Base-by-base conservation (phyloP, 2,888 invertebrate genomes). In the Fabriciana adippe region DNA sequence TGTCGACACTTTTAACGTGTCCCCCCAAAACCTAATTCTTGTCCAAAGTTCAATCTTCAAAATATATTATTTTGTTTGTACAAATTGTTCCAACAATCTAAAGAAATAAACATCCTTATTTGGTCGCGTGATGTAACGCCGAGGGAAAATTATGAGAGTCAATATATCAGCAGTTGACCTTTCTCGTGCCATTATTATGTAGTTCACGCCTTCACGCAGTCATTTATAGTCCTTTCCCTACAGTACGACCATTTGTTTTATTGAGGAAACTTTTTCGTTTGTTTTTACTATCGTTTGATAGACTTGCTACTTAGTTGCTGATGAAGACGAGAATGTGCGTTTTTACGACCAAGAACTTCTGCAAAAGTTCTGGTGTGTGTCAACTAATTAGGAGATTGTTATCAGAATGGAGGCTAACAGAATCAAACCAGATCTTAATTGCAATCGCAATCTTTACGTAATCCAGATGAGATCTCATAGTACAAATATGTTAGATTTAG, bases 171-270 rank as follows among this genome's bases (percentile, higher is more conserved):
- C 71, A 55, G 70, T 55, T 78, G 81, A 83, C 81, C 81, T 84
- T 79, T 78, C 73, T 70, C 72, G 74, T 77, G 72, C 69, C 79
- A 80, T 83, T 83, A 81, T 78, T 77, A 76, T 78, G 77, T 78
- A 75, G 78, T 81, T 78, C 77, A 74, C 79, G 79, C 75, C 72
- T 76, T 71, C 50, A 53, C 66, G 72, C 64, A 69, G 76, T 75
- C 78, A 75, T 74, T 79, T 74, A 79, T 80, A 76, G 77, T 78
- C 75, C 74, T 76, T 63, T 64, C 53, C 35, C 18, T 50, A 55
- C 47, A 31, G 55, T 61, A 31, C 47, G 60, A 68, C 66, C 72
- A 79, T 81, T 83, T 75, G 72, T 85, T 85, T 78, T 81, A 79
- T 14, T 48, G 48, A 16, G 60, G 54, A 53, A 31, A 54, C n/a